Evolutionary conservation across 2,797 vertebrate genomes (phyloP).

Genomic region (Myotis vivesi): DNA sequence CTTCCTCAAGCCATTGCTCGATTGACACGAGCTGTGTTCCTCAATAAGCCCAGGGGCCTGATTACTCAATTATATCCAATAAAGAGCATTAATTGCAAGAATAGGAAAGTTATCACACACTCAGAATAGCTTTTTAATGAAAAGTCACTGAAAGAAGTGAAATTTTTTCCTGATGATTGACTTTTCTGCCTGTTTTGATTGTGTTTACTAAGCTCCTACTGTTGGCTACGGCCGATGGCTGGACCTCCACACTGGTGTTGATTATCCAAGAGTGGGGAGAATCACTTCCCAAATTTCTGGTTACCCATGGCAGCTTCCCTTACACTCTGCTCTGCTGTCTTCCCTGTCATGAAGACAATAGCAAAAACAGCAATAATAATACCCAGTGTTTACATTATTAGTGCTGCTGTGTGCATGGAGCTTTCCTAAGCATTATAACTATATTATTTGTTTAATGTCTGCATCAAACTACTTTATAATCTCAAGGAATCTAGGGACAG

Average conservation of each 20-base stretch:
- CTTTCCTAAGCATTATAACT: neutral
- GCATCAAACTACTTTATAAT: neutral
- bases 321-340: neutral
- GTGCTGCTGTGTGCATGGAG: neutral
- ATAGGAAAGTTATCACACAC: neutral
- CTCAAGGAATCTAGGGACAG: neutral
- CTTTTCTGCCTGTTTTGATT: constrained; percentile 8
- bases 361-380: neutral
- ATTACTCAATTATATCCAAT: neutral
- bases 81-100: neutral
- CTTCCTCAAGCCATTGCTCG: neutral
- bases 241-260: neutral
- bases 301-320: neutral
- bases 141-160: neutral
- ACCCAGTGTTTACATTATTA: neutral
- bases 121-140: constrained; percentile 32
- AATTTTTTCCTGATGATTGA: constrained; percentile 26
- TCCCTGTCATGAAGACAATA: neutral
- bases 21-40: neutral
- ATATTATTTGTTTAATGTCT: neutral
- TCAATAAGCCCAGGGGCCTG: neutral
- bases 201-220: neutral
- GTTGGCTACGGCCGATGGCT: neutral
- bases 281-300: neutral
- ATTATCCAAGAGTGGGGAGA: neutral